A percentile compares a stretch with the other conserved stretches of the same genome.
These are phyloP conservation scores for Macrosoma leucophasiata DNA, from an alignment of 2,888 invertebrate species.

Conservation along the genomic window DNA sequence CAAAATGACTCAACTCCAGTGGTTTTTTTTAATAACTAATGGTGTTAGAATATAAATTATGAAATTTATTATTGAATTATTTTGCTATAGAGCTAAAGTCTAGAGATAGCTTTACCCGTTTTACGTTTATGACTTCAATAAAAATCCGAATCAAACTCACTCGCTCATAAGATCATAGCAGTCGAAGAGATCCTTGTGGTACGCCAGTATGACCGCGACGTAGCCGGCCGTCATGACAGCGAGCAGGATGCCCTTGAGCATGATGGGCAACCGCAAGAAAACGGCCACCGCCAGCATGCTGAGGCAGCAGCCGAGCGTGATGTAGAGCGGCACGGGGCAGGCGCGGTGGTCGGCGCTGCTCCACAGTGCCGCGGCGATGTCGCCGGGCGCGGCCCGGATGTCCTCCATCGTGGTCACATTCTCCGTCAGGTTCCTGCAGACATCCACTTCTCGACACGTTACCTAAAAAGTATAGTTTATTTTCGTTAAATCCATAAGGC, in stretches of 20 bases:
- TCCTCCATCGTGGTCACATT: constrained; percentile 72
- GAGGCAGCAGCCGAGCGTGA: constrained; percentile 88
- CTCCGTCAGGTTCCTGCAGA: constrained; percentile 58
- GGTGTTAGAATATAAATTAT: too few species aligned
- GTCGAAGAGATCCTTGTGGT: constrained; percentile 86
- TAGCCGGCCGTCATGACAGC: constrained; percentile 87
- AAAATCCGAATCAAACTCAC: constrained; percentile 61
- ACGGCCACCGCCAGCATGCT: constrained; percentile 90
- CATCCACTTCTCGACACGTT: constrained; percentile 58
- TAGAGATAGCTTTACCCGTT: too few species aligned
- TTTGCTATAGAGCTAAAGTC: too few species aligned
- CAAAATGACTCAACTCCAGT: too few species aligned
- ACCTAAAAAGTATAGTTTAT: constrained; percentile 50
- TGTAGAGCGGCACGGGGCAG: constrained; percentile 91
- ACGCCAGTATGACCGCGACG: constrained; percentile 85
- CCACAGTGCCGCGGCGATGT: constrained; percentile 52
- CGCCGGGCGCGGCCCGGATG: constrained; percentile 49
- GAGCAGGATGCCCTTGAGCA: constrained; percentile 86
- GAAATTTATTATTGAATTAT: too few species aligned
- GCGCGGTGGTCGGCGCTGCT: constrained; percentile 80
- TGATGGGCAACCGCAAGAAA: constrained; percentile 87
- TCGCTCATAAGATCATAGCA: constrained; percentile 87
- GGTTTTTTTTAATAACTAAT: too few species aligned
- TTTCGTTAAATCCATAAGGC: too few species aligned
- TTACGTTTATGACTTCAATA: too few species aligned